Base-by-base conservation (phyloP, 2,888 invertebrate species). In the Cheilosia soror region DNA sequence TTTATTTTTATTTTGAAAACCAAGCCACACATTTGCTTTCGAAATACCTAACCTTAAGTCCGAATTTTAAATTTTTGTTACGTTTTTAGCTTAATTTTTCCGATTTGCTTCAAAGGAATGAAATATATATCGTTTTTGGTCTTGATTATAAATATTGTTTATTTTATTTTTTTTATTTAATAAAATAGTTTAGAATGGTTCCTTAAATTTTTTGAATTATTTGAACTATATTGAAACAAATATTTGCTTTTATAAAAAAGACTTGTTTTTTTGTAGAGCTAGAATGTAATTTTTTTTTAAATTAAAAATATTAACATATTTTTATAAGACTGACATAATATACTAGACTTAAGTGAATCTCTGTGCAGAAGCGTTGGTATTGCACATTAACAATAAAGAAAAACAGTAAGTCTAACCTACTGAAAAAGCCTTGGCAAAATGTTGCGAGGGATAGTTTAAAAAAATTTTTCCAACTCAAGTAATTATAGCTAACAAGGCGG, bases 121-220 rank as follows among this genome's bases (percentile, higher is more conserved):
- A 81, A 76, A 72, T 62, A 15, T 20, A 53, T 71, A 79, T 79
- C 58, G 65, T 75, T 84, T 80, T 73, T 69, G 53, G 85, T 77
- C 85, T 85, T 85, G 85, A 58, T 72, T 65, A 79, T 72, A 29
- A 37, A 63, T 40, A 37, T 51, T 53, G 33, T 77, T 65, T 76
- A 42, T 40, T 37, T 51, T 58, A 42, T 58, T 25, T 47, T 47
- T 47, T 37, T 40, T 29, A 20, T 66, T 66, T 7, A 42, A 62
- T 63, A 9, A 71, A 75, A 76, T 85, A 81, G 81, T 77, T 77
- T 85, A 81, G 85, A 81, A 85, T 84, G 84, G 66, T 84, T 79
- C 72, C 33, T 73, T 69, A 58, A 76, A 75, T 60, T 75, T 75
- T 49, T 58, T 13, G 20, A 53, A 60, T 9, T 62, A 44, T 31